Evolutionary conservation across 2,113 vertebrate genomes (phyloP).

Genomic region (Puffinus mauretanicus): DNA sequence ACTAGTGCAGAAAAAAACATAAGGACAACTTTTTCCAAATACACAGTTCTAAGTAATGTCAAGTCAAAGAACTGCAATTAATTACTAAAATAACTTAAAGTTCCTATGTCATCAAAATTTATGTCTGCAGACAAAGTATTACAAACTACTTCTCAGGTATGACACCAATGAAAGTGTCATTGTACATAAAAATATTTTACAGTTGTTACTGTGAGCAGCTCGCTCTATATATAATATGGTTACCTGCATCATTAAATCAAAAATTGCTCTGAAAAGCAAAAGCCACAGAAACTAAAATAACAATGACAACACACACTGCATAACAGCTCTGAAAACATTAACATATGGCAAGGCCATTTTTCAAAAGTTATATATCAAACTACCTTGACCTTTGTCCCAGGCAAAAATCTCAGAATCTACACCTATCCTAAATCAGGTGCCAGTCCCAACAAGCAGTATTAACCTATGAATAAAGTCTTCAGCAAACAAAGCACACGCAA

Average conservation of each 20-base stretch:
- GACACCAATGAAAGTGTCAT: background rate
- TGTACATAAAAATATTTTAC: background rate
- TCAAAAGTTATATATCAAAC: background rate
- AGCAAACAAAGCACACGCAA: background rate
- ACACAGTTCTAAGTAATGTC: background rate
- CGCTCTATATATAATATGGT: background rate
- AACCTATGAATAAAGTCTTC: background rate
- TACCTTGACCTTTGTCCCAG: background rate
- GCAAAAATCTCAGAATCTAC: background rate
- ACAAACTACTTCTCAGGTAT: background rate
- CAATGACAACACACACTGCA: background rate
- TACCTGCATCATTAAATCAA: background rate
- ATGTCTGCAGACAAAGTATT: background rate
- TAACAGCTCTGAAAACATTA: background rate
- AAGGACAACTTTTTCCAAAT: background rate
- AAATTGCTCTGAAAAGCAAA: background rate
- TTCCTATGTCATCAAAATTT: background rate
- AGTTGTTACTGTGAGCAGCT: background rate
- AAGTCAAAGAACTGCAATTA: background rate
- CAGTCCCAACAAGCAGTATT: background rate
- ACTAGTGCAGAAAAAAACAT: background rate
- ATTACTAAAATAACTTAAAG: background rate
- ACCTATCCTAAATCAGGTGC: background rate
- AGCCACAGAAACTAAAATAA: background rate
- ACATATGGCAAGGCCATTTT: background rate